These are phyloP conservation scores for Stramonita haemastoma DNA, from an alignment of 2,888 invertebrate species.

Conservation along the genomic window DNA sequence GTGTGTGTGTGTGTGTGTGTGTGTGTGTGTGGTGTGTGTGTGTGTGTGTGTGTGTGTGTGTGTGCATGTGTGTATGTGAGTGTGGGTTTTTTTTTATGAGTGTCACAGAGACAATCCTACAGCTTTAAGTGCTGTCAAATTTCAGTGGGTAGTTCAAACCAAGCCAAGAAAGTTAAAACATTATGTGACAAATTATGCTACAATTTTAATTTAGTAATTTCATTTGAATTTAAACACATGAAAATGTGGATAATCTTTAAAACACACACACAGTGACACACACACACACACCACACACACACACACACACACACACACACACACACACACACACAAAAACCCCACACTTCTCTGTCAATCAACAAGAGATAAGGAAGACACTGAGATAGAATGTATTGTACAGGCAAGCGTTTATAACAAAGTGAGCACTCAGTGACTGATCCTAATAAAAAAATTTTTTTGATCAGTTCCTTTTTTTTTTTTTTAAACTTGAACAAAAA, in stretches of 20 bases:
- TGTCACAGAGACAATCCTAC: too few species aligned
- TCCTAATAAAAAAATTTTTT: too few species aligned
- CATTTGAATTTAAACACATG: not conserved
- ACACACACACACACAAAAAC: not conserved
- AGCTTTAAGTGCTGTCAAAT: not conserved
- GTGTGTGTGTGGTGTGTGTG: not conserved
- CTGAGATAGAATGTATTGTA: too few species aligned
- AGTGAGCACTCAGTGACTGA: too few species aligned
- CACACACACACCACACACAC: not conserved
- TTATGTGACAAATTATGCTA: not conserved
- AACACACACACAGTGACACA: not conserved
- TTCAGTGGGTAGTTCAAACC: too few species aligned
- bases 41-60: not conserved
- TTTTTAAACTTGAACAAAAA: too few species aligned
- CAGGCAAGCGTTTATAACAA: too few species aligned
- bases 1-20: not conserved
- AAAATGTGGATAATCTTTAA: not conserved
- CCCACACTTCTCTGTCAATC: too few species aligned
- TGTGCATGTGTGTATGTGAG: not conserved
- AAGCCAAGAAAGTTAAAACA: not conserved
- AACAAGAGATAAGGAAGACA: too few species aligned
- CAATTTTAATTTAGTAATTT: not conserved
- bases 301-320: not conserved
- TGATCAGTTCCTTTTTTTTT: too few species aligned
- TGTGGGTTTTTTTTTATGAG: not conserved